phyloP scores from a whole-genome alignment of 2,888 invertebrate species.

The Macrophya annulata region DNA sequence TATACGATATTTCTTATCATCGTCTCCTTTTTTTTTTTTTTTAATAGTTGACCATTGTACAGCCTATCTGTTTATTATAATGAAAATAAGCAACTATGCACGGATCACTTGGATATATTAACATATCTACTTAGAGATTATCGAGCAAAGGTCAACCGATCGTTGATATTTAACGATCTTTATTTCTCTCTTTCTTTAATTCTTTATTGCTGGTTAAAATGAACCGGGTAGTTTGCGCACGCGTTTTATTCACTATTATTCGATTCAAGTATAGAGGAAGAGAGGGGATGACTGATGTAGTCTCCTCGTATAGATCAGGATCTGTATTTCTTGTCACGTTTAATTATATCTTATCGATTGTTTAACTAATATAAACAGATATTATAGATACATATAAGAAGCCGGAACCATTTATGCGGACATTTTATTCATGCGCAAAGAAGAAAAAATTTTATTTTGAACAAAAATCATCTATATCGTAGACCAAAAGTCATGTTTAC shows the following conservation, averaged over 20 bases:
- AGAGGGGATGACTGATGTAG: background rate
- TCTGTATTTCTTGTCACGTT: background rate
- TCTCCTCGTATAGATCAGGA: background rate
- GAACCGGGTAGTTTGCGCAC: background rate
- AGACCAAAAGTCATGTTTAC: background rate
- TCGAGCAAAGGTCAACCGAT: slow-evolving; percentile 24
- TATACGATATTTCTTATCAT: background rate
- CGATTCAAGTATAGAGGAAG: background rate
- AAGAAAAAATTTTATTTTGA: background rate
- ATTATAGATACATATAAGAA: background rate
- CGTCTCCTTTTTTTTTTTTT: background rate
- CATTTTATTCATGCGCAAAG: background rate
- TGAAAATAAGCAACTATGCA: slow-evolving; percentile 11
- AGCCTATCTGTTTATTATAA: slow-evolving; percentile 35
- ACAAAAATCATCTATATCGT: background rate
- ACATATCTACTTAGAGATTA: background rate
- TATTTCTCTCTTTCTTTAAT: background rate
- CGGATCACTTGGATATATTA: background rate
- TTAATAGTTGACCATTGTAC: slow-evolving; percentile 39
- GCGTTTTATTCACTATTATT: background rate
- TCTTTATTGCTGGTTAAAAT: background rate
- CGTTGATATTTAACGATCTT: slow-evolving; percentile 7
- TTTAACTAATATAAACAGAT: background rate
- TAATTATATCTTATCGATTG: background rate
- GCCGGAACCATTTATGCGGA: background rate